Base-by-base conservation (phyloP, 1,140 invertebrate species). In the Drosophila kanapiae region DNA sequence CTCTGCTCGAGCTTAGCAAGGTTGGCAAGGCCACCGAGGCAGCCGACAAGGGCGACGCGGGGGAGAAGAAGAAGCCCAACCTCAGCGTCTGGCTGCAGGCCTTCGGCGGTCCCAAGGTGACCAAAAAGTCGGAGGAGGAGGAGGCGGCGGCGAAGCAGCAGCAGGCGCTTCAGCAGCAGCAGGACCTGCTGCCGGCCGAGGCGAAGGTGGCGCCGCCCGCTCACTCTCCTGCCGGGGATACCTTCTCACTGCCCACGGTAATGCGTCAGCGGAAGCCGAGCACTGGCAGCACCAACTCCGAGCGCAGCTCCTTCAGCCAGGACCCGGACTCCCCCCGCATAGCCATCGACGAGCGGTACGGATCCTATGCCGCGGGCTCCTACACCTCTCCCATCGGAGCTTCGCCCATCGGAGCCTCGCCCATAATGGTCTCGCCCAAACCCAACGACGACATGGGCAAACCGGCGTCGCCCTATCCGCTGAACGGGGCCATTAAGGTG, bases 51-150 rank as follows among this genome's bases (percentile, higher is more conserved):
- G n/a, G 13, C 9, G 77, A 79, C 8, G 18, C 57, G 2, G 48
- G 37, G 4, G 48, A 71, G 10, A 82, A 95, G 91, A 95, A 96
- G 16, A 97, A 96, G 54, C 97, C 97, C 1, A 97, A 98, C 93
- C 94, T 97, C 45, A 97, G 96, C 92, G 97, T 97, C 13, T 98
- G 97, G 97, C 96, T 98, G 58, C 97, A 97, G 93, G 97, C 97
- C 1, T 98, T 98, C 92, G 97, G 97, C 43, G 96, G 96, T 0
- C 97, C 97, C 7, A 97, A 95, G 92, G 94, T 94, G 37, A 79
- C 64, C 16, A 93, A 93, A 29, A 88, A 91, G 40, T 91, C 93
- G 48, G 58, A 80, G 6, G 94, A 94, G 10, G 86, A 84, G 27
- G 91, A 93, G 42, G n/a, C 49, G 0, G 23, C 23, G 31, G 7